Base-by-base conservation (phyloP, 23 tunicate genomes). In the Pegea sp. region DNA sequence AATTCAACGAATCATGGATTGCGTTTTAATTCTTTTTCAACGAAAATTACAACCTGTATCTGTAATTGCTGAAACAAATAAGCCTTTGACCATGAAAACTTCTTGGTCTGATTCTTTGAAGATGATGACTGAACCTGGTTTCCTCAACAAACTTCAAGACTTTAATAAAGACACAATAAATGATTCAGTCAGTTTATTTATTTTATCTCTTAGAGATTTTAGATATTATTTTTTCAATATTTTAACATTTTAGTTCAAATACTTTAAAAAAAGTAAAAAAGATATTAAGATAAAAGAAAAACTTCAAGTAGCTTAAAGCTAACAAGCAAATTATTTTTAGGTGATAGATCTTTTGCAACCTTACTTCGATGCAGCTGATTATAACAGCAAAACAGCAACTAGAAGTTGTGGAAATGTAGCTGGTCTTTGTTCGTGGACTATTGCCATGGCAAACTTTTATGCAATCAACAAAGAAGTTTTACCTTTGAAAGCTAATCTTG, bases 361-460 rank as follows among this genome's bases (percentile, higher is more conserved):
- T 5, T 84, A 84, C 71, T 84, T 84, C 43, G 84, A 73, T 16
- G 71, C 84, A 0, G 84, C 95, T 0, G 95, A 84, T 44, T 84
- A 84, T 71, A 84, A 84, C 68, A 54, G 73, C 30, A 84, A 84
- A 13, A 63, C 68, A 22, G 95, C 95, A 18, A 61, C 68, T 42
- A 48, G 84, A 32, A 76, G 67, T 19, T 84, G 84, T 57, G 95
- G 95, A 1, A 84, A 84, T 63, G 95, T 84, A 22, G 95, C 95
- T 20, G 95, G 95, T 4, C 54, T 84, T 29, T 84, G 95, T 46
- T 68, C 95, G 20, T 84, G 95, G 95, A 84, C 95, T 28, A 63
- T 57, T 22, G 95, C 95, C 24, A 84, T 84, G 95, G 95, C 95
- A 13, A 84, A 84, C 62, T 84, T 84, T 46, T 84, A 73, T 57